phyloP scores from a whole-genome alignment of 2,797 vertebrate genomes.

The Margarornis squamiger region DNA sequence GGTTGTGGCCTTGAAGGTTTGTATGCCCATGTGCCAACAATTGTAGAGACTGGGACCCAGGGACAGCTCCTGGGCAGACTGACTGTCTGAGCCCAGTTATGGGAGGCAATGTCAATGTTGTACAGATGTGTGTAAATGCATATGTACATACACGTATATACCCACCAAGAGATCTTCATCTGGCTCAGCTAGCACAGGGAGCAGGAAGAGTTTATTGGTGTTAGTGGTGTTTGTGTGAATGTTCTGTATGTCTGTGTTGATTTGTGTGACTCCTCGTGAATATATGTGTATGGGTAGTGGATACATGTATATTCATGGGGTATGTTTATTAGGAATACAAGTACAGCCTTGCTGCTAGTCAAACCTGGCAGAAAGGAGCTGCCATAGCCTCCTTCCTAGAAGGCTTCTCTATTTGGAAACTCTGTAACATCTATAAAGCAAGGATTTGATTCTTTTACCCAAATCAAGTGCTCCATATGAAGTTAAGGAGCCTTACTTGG shows the following conservation, averaged over 20 bases:
- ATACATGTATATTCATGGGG: background rate
- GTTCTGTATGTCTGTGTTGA: background rate
- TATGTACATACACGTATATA: too few species aligned
- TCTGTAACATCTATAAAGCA: background rate
- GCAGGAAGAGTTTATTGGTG: background rate
- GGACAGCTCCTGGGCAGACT: background rate
- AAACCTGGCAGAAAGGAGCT: accelerated
- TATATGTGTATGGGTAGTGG: background rate
- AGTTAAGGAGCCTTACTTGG: background rate
- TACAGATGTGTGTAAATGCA: background rate
- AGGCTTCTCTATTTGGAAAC: background rate
- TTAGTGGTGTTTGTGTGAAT: background rate
- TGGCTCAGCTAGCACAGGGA: background rate
- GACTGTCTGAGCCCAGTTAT: background rate
- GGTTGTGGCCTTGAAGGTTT: background rate
- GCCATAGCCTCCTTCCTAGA: background rate
- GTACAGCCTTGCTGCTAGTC: background rate
- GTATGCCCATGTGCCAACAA: accelerated
- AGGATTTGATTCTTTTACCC: background rate
- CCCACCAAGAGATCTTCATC: background rate
- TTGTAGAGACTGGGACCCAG: background rate
- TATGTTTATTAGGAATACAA: background rate
- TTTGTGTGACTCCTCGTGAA: background rate
- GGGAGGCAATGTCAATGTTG: background rate
- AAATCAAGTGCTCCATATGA: background rate